Percentiles rank a stretch among this genome's conserved stretches.
phyloP scores from a whole-genome alignment of 2,888 invertebrate species.

The Nomada fucata region DNA sequence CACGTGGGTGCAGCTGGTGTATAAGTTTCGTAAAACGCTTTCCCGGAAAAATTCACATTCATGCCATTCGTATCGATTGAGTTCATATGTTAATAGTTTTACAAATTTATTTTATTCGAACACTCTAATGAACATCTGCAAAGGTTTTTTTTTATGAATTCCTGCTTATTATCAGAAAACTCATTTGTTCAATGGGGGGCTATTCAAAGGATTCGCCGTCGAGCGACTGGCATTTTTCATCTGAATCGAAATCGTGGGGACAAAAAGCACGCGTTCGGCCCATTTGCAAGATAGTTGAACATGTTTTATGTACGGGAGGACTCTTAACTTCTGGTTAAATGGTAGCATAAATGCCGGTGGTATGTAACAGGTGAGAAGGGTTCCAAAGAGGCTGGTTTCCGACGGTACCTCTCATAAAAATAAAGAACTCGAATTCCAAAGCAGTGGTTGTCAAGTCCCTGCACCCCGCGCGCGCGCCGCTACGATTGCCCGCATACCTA shows the following conservation, averaged over 20 bases:
- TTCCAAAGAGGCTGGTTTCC: slow-evolving; percentile 74
- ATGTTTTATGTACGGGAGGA: slow-evolving; percentile 63
- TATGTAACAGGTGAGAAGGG: slow-evolving; percentile 80
- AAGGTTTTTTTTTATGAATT: neutral
- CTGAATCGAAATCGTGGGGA: slow-evolving; percentile 17
- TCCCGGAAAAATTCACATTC: neutral
- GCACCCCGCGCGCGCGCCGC: slow-evolving; percentile 27
- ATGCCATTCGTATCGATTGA: neutral
- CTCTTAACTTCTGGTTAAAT: slow-evolving; percentile 72
- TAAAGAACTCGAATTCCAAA: slow-evolving; percentile 81
- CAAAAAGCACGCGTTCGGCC: slow-evolving; percentile 40
- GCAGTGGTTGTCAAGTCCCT: slow-evolving; percentile 79
- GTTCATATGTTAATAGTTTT: neutral
- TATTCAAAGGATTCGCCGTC: slow-evolving; percentile 7
- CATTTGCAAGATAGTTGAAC: slow-evolving; percentile 42
- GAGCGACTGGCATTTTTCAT: slow-evolving; percentile 38
- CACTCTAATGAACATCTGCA: neutral
- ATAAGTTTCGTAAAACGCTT: neutral
- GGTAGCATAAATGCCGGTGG: slow-evolving; percentile 69
- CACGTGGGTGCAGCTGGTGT: neutral
- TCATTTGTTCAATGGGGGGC: neutral
- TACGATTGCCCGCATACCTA: slow-evolving; percentile 28
- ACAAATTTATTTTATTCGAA: neutral
- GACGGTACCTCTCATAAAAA: slow-evolving; percentile 79
- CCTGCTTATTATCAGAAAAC: neutral